phyloP scores from a whole-genome alignment of 2,113 vertebrate genomes.

The Hypomesus transpacificus region DNA sequence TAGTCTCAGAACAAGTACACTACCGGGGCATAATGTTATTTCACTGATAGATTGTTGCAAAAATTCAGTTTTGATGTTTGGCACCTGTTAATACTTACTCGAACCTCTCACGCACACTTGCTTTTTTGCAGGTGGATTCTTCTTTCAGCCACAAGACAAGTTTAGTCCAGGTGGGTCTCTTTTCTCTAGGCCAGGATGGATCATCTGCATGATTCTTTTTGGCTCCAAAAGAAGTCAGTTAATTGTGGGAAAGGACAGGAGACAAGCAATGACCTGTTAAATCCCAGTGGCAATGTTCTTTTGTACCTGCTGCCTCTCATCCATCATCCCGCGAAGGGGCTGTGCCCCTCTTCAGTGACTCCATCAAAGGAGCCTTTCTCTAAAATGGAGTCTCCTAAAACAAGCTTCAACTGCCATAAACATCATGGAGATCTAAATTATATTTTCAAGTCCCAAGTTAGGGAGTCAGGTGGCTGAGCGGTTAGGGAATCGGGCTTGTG shows the following conservation, averaged over 20 bases:
- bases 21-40: background rate
- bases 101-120: background rate
- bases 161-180: background rate
- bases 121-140: background rate
- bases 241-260: slow-evolving; percentile 32
- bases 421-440: too few species aligned
- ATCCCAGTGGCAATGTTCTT: slow-evolving; percentile 22
- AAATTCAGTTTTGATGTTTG: too few species aligned
- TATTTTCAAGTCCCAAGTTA: too few species aligned
- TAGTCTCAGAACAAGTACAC: background rate
- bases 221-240: slow-evolving; percentile 20
- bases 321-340: background rate
- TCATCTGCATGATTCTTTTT: slow-evolving; percentile 21
- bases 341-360: background rate
- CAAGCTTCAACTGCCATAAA: background rate
- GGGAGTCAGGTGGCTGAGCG: too few species aligned
- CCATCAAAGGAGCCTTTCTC: slow-evolving; percentile 23
- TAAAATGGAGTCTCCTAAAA: background rate
- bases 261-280: slow-evolving; percentile 20
- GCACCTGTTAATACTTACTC: background rate
- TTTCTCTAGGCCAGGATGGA: slow-evolving; percentile 13
- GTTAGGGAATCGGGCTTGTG: too few species aligned
- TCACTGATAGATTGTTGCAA: too few species aligned
- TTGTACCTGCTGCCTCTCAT: slow-evolving; percentile 10
- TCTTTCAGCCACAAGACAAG: background rate